These are phyloP conservation scores for Loripinus fragilis DNA, from an alignment of 2,888 invertebrate genomes.

Conservation along the genomic window DNA sequence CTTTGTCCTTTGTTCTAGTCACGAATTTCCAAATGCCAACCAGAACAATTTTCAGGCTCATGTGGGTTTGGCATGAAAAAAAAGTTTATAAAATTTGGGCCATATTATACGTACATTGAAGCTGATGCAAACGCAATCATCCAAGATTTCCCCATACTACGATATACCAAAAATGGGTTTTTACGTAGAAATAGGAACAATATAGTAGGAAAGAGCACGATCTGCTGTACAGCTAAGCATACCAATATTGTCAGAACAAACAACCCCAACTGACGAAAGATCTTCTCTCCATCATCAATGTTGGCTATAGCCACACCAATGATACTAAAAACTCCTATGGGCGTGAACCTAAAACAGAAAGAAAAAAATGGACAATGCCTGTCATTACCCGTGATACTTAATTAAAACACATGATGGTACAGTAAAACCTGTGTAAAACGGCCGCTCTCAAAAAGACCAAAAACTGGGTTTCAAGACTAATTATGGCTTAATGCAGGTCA, in stretches of 20 bases:
- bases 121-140: constrained; percentile 73
- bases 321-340: constrained; percentile 50
- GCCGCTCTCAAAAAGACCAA: too few species aligned
- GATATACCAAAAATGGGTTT: constrained; percentile 66
- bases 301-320: constrained; percentile 43
- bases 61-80: too few species aligned
- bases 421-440: too few species aligned
- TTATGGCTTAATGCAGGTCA: too few species aligned
- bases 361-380: too few species aligned
- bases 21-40: too few species aligned
- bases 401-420: too few species aligned
- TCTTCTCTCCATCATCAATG: constrained; percentile 30
- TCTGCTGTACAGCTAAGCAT: constrained; percentile 69
- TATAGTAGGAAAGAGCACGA: constrained; percentile 67
- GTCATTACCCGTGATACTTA: too few species aligned
- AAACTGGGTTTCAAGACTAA: too few species aligned
- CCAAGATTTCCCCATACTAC: constrained; percentile 64
- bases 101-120: constrained; percentile 69
- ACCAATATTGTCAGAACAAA: constrained; percentile 60
- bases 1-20: too few species aligned
- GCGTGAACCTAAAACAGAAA: constrained; percentile 55
- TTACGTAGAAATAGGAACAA: constrained; percentile 62
- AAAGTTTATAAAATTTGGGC: too few species aligned
- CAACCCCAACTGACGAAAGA: constrained; percentile 50
- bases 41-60: too few species aligned